Base-by-base conservation (phyloP, 2,797 vertebrate genomes). In the Helicolenus hilgendorfi region DNA sequence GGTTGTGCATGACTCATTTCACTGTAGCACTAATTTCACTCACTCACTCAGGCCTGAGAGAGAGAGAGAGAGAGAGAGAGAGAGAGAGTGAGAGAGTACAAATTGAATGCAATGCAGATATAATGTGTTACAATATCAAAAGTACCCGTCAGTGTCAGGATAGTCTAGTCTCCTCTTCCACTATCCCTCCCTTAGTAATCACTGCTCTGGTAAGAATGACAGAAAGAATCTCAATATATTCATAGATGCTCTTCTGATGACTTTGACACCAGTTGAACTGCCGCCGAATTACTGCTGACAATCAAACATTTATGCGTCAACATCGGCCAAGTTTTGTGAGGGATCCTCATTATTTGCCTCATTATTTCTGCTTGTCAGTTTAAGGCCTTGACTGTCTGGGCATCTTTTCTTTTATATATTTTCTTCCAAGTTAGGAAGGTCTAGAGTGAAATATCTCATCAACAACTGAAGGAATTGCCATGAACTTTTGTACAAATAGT, bases 51-150 rank as follows among this genome's bases (percentile, higher is more conserved):
- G 74, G 38, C 45, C 69, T 27, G 31, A 83, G 31, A n/a, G 53
- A 69, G 53, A 56, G 26, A 81, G 29, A 56, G 41, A 55, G 33
- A 3, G 41, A 15, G 56, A 11, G 53, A 62, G 41, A 59, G 27
- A 7, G 41, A n/a, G 41, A 45, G 53, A 63, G 67, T 18, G 65
- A 72, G 7, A 3, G 1, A 20, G 27, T 72, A 15, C 4, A 81
- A 93, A 85, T 74, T 36, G 69, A 68, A 68, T 70, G 69, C 36
- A 71, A 63, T 65, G 77, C 78, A 80, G 22, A 85, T 73, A 11
- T 58, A 79, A 79, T 81, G 77, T 77, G 13, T 79, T 75, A 65
- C 72, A 77, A 41, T 55, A 58, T 69, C 11, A 63, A 63, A 71
- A 60, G n/a, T 80, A 83, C n/a, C 59, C 5, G 3, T 36, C 80